Percentiles rank a stretch among this genome's conserved stretches.
phyloP scores from a whole-genome alignment of 2,797 vertebrate species.

The Mormyrus proboscirostris region DNA sequence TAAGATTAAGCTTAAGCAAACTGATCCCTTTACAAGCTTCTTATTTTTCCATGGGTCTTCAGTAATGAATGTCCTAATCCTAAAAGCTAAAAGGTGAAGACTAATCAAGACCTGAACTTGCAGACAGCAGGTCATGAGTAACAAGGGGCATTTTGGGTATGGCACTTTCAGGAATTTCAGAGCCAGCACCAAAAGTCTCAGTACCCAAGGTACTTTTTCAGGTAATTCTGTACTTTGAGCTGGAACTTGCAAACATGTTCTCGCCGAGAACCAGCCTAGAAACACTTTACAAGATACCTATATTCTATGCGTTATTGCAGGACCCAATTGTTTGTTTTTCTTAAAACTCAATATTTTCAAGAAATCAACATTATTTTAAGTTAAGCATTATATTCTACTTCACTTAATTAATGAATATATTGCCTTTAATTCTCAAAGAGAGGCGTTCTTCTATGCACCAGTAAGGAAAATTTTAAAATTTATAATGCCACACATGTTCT shows the following conservation, averaged over 20 bases:
- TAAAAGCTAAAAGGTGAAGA: background rate
- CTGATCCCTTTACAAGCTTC: background rate
- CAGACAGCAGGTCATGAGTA: background rate
- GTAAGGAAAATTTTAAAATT: background rate
- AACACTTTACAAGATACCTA: background rate
- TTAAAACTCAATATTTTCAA: background rate
- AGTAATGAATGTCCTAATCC: background rate
- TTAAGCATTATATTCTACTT: background rate
- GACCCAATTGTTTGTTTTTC: background rate
- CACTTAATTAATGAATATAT: background rate
- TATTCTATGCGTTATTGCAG: background rate
- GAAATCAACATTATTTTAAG: background rate
- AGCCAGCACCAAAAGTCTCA: background rate
- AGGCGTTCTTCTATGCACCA: background rate
- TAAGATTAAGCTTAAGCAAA: background rate
- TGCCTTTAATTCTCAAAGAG: background rate
- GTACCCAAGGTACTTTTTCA: background rate
- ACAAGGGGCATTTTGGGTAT: background rate
- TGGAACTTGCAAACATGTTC: background rate
- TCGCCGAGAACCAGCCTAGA: background rate
- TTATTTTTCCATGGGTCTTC: background rate
- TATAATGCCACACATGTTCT: background rate
- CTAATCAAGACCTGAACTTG: background rate
- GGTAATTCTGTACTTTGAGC: background rate
- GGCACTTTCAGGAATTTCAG: background rate